Evolutionary conservation across 2,888 invertebrate genomes (phyloP), one percentile per base, ranked within the genome.

Genomic region (Vandiemenella viatica): DNA sequence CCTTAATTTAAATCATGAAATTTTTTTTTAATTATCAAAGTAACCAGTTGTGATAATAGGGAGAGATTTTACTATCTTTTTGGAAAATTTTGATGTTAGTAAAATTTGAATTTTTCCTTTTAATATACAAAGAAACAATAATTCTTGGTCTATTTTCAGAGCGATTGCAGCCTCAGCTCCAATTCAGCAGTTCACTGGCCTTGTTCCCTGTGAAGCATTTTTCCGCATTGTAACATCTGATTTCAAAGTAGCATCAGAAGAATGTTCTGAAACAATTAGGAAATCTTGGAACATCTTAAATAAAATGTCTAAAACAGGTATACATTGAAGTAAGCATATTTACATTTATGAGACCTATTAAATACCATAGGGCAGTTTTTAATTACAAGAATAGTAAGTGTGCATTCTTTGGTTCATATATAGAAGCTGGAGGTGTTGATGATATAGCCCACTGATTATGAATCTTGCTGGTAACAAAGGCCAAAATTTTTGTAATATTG

Each of bases 81-180:
- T n/a, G n/a, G 26, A 4, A 4, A 32, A 4, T 32, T 32, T 32
- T 4, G 2, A 32, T 4, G 3, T 32, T 2, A 3, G 3, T 4
- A 32, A 32, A 32, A 32, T 32, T 32, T 13, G 3, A 3, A 32
- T 3, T 32, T 4, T 3, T 4, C 4, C 2, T 32, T 2, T 2
- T 32, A 3, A 32, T 32, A 32, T 2, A 32, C n/a, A n/a, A n/a
- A n/a, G n/a, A n/a, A n/a, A n/a, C n/a, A n/a, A n/a, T n/a, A 3
- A n/a, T 32, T 10, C n/a, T 32, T 32, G 32, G 32, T 13, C 32
- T 4, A 4, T 32, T 19, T 61, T 16, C 59, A 82, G 96, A 0
- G 83, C 96, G 1, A 78, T 97, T 53, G 93, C 97, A 4, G 81
- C 88, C 3, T 96, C 91, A 16, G 97, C 92, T 0, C 97, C 91